A percentile compares a stretch with the other conserved stretches of the same genome.
Conservation (phyloP, 2,797 vertebrate species). For the Aphelocoma californica region DNA sequence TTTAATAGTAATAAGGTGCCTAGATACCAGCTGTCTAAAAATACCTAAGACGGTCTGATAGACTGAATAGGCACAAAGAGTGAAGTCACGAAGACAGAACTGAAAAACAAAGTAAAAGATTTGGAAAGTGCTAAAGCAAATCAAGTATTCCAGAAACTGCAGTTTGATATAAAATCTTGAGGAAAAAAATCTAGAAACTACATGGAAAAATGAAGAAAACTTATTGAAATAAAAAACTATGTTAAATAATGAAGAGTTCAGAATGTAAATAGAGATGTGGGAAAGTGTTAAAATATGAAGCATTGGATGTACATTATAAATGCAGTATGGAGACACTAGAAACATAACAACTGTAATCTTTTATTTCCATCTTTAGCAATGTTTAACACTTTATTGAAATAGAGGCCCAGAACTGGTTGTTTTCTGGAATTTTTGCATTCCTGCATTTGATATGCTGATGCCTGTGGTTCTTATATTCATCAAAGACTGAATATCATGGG, state of each 20-base stretch:
- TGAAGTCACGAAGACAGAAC: slow-evolving; percentile 2
- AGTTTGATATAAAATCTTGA: background rate
- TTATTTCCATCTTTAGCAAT: background rate
- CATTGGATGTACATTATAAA: background rate
- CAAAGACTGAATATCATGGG: background rate
- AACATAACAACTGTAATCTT: background rate
- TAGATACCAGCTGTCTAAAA: slow-evolving; percentile 46
- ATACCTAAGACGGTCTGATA: background rate
- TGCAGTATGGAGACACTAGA: background rate
- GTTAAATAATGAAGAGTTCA: background rate
- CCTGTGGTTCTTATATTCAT: background rate
- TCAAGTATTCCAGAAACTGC: background rate
- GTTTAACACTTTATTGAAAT: background rate
- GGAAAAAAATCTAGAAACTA: background rate
- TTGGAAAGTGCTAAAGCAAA: background rate
- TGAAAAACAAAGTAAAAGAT: background rate
- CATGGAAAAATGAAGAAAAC: background rate
- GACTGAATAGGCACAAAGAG: background rate
- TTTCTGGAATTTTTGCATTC: background rate
- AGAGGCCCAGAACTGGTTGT: background rate
- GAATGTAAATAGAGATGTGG: background rate
- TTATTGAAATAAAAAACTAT: background rate
- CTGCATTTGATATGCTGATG: background rate
- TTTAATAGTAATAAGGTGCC: background rate
- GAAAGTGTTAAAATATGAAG: background rate